Percentiles rank a stretch among this genome's conserved stretches.
Evolutionary conservation across 1,140 invertebrate species (phyloP).

Genomic region (Steinernema feltiae): DNA sequence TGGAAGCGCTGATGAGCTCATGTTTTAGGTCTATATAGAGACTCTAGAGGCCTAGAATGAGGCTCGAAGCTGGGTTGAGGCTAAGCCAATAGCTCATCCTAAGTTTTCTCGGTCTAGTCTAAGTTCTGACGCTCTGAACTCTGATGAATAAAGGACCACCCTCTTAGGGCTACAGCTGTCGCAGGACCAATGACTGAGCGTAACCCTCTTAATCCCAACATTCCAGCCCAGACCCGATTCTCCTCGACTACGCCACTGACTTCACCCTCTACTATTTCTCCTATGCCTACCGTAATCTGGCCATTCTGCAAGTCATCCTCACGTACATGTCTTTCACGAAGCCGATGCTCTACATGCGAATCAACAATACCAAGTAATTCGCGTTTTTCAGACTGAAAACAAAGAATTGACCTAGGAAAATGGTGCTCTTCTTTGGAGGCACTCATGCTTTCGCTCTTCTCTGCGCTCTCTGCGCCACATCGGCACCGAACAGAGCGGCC

Average conservation of each 20-base stretch:
- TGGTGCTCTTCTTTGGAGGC: not conserved
- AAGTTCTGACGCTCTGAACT: no score
- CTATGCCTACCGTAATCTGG: not conserved
- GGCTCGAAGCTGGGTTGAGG: not conserved
- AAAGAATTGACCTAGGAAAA: not conserved
- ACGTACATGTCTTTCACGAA: not conserved
- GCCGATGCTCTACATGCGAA: not conserved
- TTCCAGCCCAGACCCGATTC: not conserved
- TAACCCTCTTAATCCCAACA: no score
- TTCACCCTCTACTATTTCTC: not conserved
- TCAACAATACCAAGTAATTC: no score
- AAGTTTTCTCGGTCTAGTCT: no score
- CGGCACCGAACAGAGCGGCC: not conserved
- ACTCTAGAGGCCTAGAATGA: not conserved
- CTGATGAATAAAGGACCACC: no score
- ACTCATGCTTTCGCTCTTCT: not conserved
- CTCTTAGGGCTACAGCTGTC: no score
- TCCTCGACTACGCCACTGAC: not conserved
- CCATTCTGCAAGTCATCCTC: not conserved
- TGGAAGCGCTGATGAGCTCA: no score
- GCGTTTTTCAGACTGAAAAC: not conserved
- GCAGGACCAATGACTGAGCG: no score
- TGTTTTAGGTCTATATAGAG: no score
- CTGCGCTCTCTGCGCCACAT: not conserved
- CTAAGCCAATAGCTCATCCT: no score